Evolutionary conservation across 1,140 invertebrate genomes (phyloP), one percentile per base, ranked within the genome.

Genomic region (Caenorhabditis inopinata): DNA sequence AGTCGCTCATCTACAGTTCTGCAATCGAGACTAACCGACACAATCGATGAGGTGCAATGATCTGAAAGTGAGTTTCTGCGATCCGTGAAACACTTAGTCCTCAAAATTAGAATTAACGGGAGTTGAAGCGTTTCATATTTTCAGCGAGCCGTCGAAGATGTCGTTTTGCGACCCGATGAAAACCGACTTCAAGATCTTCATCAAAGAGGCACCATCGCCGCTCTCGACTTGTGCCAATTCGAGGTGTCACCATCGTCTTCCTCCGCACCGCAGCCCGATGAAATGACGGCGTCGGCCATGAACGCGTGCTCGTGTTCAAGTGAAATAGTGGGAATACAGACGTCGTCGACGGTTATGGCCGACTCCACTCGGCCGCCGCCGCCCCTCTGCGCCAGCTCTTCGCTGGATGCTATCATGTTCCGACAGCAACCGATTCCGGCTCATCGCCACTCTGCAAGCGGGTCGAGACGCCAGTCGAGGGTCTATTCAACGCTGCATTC

Each of bases 141-240:
- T 18, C 58, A 83, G 76, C 42, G 82, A 11, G 82, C 82, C 1
- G 82, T 83, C 25, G 82, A 83, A 53, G 82, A 83, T 74, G 79
- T 83, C 29, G 68, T 83, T 14, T 79, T 83, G 12, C 78, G 79
- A 21, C 82, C 82, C 14, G 82, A 83, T 11, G 82, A 81, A 58
- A 83, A 83, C 51, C 74, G 51, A 11, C 23, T 81, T n/a, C n/a
- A 45, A 9, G 51, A 81, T 12, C 42, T 81, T 9, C 68, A 62
- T n/a, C 74, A 76, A 21, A 21, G 82, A 5, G 74, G 38, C n/a
- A 83, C 78, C 18, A 83, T 83, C 29, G 82, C 82, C n/a, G 82
- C 82, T 16, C 35, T 83, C 21, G 82, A 83, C 46, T 42, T 83
- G n/a, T 83, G 82, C 45, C 82, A 83, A 62, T 38, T 82, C 4